Base-by-base conservation (phyloP, 2,888 invertebrate genomes). In the Unio delphinus region DNA sequence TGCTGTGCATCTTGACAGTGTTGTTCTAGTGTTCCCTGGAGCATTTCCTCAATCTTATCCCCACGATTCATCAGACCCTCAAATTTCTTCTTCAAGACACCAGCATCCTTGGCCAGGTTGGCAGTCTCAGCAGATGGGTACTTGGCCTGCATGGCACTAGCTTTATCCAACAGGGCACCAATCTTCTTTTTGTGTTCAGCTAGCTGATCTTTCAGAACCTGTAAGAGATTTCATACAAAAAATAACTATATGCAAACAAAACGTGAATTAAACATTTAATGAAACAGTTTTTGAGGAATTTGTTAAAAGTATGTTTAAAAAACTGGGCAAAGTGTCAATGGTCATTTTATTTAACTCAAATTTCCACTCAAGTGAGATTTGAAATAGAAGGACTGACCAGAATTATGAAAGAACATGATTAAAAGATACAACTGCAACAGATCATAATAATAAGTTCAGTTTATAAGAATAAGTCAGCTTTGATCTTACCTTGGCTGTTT, bases 1-100 rank as follows among this genome's bases (percentile, higher is more conserved):
- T 93, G 93, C 69, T 95, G 93, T 86, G 95, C 96, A 79, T 96
- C 96, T 63, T 94, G 94, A 83, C 96, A 95, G 79, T 95, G 93
- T 89, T 97, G 97, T 86, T 95, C 95, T 67, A 98, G 91, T 90
- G 96, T 95, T 57, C 94, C 93, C 7, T 95, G 91, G 54, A 97
- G 89, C 61, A 80, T 75, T 66, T 85, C 84, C 65, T 82, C 84
- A 26, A 85, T 82, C 91, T 97, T 96, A 78, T 94, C 94, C 0
- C 94, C 94, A 86, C 97, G 95, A 17, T 92, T 91, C 23, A 94
- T 90, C 0, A 96, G 94, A 66, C 93, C 94, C 84, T 95, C 95
- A 83, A 94, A 94, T 73, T 89, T 89, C 79, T 86, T 87, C 54
- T 71, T 80, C 8, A 88, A 76, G 7, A 83, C 86, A 7, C 79